Percentiles rank a stretch among this genome's conserved stretches.
phyloP scores from a whole-genome alignment of 2,113 vertebrate genomes.

The Corythaeola cristata region DNA sequence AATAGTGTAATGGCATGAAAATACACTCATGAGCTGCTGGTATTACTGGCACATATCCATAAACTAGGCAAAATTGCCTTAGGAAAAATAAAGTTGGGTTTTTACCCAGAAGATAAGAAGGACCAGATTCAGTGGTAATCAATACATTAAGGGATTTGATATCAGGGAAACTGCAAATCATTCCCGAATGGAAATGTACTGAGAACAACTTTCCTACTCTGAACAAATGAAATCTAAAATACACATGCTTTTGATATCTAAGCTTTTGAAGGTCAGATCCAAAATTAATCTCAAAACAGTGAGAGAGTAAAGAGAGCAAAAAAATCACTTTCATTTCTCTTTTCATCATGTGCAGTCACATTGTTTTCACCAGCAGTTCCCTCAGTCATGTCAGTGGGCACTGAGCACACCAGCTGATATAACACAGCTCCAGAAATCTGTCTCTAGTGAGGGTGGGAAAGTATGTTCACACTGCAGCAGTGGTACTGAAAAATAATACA shows the following conservation, averaged over 20 bases:
- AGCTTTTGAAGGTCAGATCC: not conserved
- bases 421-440: not conserved
- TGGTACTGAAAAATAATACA: not conserved
- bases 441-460: not conserved
- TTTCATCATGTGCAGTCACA: not conserved
- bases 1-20: not conserved
- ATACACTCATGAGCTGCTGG: not conserved
- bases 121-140: not conserved
- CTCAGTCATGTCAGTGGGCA: not conserved
- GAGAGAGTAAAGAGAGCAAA: not conserved
- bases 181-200: not conserved
- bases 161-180: not conserved
- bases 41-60: not conserved
- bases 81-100: not conserved
- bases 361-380: not conserved
- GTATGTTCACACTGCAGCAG: not conserved
- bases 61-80: not conserved
- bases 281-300: not conserved
- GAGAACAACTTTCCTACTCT: not conserved
- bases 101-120: not conserved
- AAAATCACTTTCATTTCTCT: not conserved
- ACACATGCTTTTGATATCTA: not conserved
- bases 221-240: not conserved
- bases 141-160: not conserved
- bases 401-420: not conserved